These are phyloP conservation scores for Halcyon smyrnensis DNA, from an alignment of 2,797 vertebrate genomes.

Conservation along the genomic window DNA sequence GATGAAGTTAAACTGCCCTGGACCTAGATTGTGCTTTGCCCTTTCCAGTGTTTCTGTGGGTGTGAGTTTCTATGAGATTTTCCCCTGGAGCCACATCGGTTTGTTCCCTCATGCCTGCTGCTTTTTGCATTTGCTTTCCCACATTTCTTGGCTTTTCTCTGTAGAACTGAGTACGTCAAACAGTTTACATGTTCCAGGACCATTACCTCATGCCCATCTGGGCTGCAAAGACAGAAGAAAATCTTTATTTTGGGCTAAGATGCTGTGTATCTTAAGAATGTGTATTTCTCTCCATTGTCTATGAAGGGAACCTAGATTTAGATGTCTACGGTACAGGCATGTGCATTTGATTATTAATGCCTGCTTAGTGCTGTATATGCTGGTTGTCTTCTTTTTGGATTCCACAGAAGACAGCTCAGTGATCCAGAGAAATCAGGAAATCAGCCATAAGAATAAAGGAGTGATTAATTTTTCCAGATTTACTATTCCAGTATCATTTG, in stretches of 20 bases:
- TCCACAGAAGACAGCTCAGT: background rate
- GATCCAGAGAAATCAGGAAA: background rate
- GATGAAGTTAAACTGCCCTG: background rate
- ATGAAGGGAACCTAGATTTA: background rate
- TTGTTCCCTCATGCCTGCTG: background rate
- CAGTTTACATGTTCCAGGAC: background rate
- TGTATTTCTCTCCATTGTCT: background rate
- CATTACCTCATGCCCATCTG: background rate
- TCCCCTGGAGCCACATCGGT: background rate
- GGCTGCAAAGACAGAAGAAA: background rate
- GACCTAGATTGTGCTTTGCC: background rate
- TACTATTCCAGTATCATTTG: background rate
- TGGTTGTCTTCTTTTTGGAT: background rate
- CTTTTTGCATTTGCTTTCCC: background rate
- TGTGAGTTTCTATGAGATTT: background rate
- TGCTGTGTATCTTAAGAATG: background rate
- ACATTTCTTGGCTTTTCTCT: background rate
- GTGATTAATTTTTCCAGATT: background rate
- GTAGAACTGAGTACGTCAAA: background rate
- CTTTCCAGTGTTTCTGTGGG: background rate
- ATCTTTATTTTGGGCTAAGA: background rate
- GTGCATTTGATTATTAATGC: background rate
- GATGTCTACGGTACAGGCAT: rapidly evolving
- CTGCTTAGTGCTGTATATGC: background rate
- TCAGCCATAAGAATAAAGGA: background rate